A percentile compares a stretch with the other conserved stretches of the same genome.
Evolutionary conservation across 2,888 invertebrate species (phyloP).

Genomic region (Halocaridina rubra): DNA sequence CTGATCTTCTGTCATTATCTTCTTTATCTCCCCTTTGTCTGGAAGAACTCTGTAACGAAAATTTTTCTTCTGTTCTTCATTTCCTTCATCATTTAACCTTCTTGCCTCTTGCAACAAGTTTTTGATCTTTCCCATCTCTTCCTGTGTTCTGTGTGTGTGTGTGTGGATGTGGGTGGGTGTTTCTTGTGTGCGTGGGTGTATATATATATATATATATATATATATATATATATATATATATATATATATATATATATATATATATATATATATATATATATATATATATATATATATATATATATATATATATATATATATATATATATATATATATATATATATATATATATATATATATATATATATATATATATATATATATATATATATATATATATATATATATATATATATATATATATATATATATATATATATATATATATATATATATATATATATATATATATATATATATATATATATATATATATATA

Average conservation of each 20-base stretch:
- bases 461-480: conserved; percentile 8
- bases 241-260: not conserved
- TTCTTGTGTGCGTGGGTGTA: not conserved
- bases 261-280: not conserved
- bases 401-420: not conserved
- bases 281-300: not conserved
- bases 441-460: conserved; percentile 8
- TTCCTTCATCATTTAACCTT: too few species aligned
- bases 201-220: not conserved
- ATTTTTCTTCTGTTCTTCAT: too few species aligned
- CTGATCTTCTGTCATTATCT: too few species aligned
- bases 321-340: not conserved
- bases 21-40: too few species aligned
- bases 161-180: not conserved
- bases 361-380: not conserved
- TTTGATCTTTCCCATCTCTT: too few species aligned
- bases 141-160: too few species aligned
- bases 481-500: conserved; percentile 1
- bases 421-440: not conserved
- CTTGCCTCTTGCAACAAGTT: too few species aligned
- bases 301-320: not conserved
- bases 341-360: not conserved
- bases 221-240: not conserved
- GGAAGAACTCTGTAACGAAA: too few species aligned
- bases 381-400: not conserved